phyloP scores from a whole-genome alignment of 2,888 invertebrate species.

The Xylophagus ater region DNA sequence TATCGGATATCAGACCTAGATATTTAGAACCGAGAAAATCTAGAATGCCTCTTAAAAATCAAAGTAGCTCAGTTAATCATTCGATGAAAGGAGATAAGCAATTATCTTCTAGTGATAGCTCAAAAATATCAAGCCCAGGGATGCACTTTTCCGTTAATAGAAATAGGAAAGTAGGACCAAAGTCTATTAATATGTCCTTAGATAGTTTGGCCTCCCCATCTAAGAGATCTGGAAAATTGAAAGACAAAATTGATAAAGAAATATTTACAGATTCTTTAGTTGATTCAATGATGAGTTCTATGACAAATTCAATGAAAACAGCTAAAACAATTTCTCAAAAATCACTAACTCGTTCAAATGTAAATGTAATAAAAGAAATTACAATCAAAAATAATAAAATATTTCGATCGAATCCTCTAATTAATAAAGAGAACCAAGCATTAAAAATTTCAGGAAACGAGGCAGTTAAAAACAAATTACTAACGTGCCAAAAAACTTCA shows the following conservation, averaged over 20 bases:
- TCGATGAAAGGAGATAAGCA: constrained; percentile 27
- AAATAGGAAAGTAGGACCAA: constrained; percentile 27
- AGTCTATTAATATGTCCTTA: constrained; percentile 35
- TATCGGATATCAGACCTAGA: constrained; percentile 43
- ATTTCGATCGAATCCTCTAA: too few species aligned
- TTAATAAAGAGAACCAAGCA: too few species aligned
- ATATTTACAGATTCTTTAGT: constrained; percentile 34
- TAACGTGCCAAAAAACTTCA: too few species aligned
- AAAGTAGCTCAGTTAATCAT: constrained; percentile 34
- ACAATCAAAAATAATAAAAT: too few species aligned
- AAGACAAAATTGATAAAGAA: constrained; percentile 26
- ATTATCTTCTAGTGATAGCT: constrained; percentile 39
- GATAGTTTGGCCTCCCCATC: constrained; percentile 34
- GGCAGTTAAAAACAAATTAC: too few species aligned
- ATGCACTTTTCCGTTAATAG: constrained; percentile 23
- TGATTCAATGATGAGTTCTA: constrained; percentile 38
- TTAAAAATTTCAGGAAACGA: too few species aligned
- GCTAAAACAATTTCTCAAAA: constrained; percentile 38
- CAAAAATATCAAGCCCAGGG: constrained; percentile 32
- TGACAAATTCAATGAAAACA: constrained; percentile 32
- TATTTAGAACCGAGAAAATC: constrained; percentile 49
- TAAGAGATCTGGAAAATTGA: constrained; percentile 24
- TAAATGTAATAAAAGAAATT: too few species aligned
- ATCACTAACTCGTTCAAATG: constrained; percentile 29
- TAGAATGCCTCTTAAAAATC: constrained; percentile 23